These are phyloP conservation scores for Piscicola geometra DNA, from an alignment of 2,888 invertebrate genomes.

Conservation along the genomic window DNA sequence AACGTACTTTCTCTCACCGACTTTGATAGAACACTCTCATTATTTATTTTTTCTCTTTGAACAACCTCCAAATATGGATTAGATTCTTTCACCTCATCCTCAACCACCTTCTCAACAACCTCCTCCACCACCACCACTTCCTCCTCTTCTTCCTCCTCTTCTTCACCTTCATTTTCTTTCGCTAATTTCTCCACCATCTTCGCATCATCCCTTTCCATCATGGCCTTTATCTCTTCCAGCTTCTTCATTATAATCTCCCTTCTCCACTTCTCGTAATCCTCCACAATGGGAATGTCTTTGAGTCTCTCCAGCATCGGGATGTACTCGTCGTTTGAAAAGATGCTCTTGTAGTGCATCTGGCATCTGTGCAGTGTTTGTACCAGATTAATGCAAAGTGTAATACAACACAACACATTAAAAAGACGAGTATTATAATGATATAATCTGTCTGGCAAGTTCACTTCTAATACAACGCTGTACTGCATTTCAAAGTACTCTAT, in stretches of 20 bases:
- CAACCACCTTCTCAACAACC: not conserved
- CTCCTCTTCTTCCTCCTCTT: slow-evolving; percentile 2
- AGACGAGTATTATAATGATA: too few species aligned
- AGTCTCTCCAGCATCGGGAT: not conserved
- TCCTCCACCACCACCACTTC: not conserved
- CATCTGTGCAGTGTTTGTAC: too few species aligned
- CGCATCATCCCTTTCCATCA: slow-evolving; percentile 6
- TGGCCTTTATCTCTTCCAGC: not conserved
- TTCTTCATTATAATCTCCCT: not conserved
- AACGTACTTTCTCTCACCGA: too few species aligned
- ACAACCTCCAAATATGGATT: too few species aligned
- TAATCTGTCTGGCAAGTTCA: too few species aligned
- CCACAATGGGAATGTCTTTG: not conserved
- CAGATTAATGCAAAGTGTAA: too few species aligned
- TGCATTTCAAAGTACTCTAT: not conserved
- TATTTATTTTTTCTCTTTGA: too few species aligned
- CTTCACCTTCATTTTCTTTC: slow-evolving; percentile 3
- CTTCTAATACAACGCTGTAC: too few species aligned
- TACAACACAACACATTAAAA: too few species aligned
- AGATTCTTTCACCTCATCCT: too few species aligned
- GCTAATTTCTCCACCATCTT: not conserved
- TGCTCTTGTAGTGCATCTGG: slow-evolving; percentile 27
- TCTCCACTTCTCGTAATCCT: slow-evolving; percentile 21
- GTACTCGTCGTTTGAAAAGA: slow-evolving; percentile 24
- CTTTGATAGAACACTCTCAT: too few species aligned